Evolutionary conservation across 1,140 invertebrate genomes (phyloP), one percentile per base, ranked within the genome.

Genomic region (Drosophila arawakana): DNA sequence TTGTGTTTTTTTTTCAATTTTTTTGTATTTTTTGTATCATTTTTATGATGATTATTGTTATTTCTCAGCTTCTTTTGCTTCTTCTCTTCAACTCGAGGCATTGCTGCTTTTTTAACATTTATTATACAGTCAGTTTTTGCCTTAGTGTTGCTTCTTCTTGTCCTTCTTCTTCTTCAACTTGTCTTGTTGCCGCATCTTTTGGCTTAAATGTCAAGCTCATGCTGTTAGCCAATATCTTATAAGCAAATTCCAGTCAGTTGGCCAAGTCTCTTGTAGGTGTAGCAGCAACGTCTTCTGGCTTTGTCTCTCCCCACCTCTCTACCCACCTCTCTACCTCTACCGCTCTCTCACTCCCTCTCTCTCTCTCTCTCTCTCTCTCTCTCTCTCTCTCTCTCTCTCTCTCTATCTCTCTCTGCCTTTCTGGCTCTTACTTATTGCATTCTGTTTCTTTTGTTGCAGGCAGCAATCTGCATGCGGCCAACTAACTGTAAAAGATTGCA

Each of bases 151-250:
- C 11, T 10, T 41, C 37, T 30, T 6, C 49, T 35, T 21, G 52
- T 8, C 37, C 46, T 11, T 50, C 47, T 49, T 47, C 18, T 30
- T 25, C n/a, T 60, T 11, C 50, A n/a, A 46, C 9, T 37, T 30
- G 25, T 30, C 25, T 30, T 30, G 25, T 30, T 30, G 57, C 8
- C 5, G 37, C 47, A 9, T 39, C 44, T 49, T 73, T 73, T 66
- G 55, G 62, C 63, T 85, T 86, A 86, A 86, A 86, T 88, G 82
- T 86, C 82, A 86, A 79, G 73, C 82, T 84, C 81, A 76, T 79
- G 52, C 73, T 71, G 59, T 11, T 41, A 60, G 49, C 39, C 39
- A 47, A 18, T 43, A 55, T 44, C 9, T 11, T 71, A 50, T 13
- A 37, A 34, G 30, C 37, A 57, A 57, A 41, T 35, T 54, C 50